Evolutionary conservation across 2,888 invertebrate genomes (phyloP).

Genomic region (Idaea straminata): DNA sequence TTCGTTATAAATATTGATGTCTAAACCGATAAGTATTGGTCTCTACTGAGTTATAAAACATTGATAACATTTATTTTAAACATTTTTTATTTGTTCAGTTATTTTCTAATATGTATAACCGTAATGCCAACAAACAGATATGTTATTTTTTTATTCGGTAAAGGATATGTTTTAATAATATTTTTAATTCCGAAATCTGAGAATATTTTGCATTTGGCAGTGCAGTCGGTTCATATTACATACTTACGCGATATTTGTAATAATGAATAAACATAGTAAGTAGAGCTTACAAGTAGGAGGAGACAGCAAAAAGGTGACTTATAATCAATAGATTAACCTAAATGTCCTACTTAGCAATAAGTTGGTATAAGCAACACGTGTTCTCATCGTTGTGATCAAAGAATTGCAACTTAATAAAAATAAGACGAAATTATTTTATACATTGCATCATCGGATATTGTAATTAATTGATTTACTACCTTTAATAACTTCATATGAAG

Average conservation of each 20-base stretch:
- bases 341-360: not conserved
- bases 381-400: no score
- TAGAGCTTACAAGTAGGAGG: not conserved
- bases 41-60: not conserved
- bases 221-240: not conserved
- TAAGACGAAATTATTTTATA: not conserved
- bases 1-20: not conserved
- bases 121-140: not conserved
- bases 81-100: not conserved
- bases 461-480: no score
- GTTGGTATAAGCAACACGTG: not conserved
- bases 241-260: not conserved
- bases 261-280: not conserved
- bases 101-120: not conserved
- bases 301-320: not conserved
- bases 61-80: not conserved
- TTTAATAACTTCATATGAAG: no score
- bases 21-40: not conserved
- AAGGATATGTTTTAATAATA: not conserved
- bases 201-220: not conserved
- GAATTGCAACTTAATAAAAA: not conserved
- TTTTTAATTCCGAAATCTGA: not conserved
- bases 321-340: not conserved
- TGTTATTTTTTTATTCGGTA: not conserved
- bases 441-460: no score